Conservation (phyloP, 2,113 vertebrate genomes). For the Rissa tridactyla region DNA sequence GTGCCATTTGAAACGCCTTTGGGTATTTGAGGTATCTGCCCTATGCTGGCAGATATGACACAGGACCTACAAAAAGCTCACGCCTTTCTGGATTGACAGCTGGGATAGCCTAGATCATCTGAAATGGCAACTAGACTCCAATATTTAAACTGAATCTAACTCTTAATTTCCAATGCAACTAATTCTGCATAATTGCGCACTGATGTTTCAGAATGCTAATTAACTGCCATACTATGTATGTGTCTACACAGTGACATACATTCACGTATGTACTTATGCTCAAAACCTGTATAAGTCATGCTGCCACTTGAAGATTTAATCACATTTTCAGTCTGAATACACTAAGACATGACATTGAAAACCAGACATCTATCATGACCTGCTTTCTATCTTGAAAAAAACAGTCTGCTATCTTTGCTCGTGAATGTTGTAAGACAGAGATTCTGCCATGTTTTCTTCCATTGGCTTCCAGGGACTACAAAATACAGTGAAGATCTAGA, state of each 20-base stretch:
- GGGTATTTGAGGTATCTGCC: neutral
- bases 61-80: conserved; percentile 27
- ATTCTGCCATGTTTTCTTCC: neutral
- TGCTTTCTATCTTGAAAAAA: neutral
- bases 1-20: conserved; percentile 3
- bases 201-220: neutral
- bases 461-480: neutral
- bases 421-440: neutral
- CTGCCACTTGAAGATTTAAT: neutral
- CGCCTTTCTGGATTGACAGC: conserved; percentile 7
- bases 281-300: neutral
- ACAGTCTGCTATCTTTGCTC: neutral
- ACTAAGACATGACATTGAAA: neutral
- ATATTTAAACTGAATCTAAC: neutral
- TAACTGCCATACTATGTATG: neutral
- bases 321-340: neutral
- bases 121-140: neutral
- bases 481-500: neutral
- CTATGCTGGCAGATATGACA: neutral
- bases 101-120: neutral
- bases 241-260: neutral
- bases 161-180: neutral
- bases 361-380: neutral
- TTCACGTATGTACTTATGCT: neutral
- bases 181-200: neutral